Conservation (phyloP, 2,113 vertebrate genomes). For the Zosterops japonicus region DNA sequence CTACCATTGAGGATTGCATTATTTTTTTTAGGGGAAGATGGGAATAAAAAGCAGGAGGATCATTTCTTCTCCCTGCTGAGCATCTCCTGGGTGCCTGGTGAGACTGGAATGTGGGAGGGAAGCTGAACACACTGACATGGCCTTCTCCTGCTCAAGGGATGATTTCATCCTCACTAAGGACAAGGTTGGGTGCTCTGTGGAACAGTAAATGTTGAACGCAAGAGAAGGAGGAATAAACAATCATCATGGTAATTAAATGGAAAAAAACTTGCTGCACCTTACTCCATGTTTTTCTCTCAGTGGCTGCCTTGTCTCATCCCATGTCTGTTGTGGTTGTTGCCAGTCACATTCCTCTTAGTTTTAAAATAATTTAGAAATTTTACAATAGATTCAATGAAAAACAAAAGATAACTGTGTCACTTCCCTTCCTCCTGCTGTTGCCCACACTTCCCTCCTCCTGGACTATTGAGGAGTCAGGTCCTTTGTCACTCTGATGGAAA, state of each 20-base stretch:
- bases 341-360: neutral
- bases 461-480: neutral
- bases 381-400: fast-evolving
- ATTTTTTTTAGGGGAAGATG: neutral
- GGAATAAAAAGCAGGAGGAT: neutral
- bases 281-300: neutral
- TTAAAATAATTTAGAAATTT: neutral
- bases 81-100: neutral
- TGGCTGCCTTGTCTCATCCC: neutral
- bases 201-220: neutral
- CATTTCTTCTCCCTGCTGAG: neutral
- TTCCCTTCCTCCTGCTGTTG: neutral
- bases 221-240: neutral
- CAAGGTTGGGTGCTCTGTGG: neutral
- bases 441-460: neutral
- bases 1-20: neutral
- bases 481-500: neutral
- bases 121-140: fast-evolving
- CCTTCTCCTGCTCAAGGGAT: neutral
- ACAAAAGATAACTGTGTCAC: neutral
- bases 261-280: neutral
- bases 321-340: neutral
- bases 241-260: neutral
- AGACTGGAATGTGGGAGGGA: neutral
- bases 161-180: neutral